Conservation (phyloP, 2,113 vertebrate species). For the Otis tarda region DNA sequence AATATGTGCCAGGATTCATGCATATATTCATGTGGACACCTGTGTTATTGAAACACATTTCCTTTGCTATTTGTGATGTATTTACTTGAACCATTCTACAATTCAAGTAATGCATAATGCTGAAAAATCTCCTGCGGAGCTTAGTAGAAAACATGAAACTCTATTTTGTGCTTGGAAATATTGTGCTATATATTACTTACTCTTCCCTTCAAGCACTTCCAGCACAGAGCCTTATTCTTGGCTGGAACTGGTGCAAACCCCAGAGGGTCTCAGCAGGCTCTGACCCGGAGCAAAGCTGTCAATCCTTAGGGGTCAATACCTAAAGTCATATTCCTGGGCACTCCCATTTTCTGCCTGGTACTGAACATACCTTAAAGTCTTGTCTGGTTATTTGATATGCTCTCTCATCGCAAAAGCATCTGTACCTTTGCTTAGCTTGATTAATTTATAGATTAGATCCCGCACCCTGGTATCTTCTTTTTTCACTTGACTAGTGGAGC, state of each 20-base stretch:
- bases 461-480: neutral
- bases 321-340: neutral
- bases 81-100: constrained; percentile 25
- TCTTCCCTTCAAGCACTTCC: neutral
- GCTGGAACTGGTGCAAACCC: neutral
- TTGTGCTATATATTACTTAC: neutral
- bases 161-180: constrained; percentile 9
- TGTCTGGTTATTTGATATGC: neutral
- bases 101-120: constrained; percentile 28
- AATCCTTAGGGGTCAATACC: neutral
- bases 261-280: neutral
- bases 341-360: neutral
- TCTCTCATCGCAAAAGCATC: neutral
- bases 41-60: constrained; percentile 57
- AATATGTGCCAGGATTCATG: constrained; percentile 46
- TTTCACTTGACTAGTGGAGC: neutral
- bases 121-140: constrained; percentile 14
- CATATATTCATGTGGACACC: constrained; percentile 67
- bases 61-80: constrained; percentile 44
- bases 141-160: neutral
- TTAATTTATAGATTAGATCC: neutral
- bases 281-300: neutral
- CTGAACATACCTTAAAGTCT: neutral
- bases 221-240: neutral
- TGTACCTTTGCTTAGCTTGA: neutral